phyloP scores from a whole-genome alignment of 2,888 invertebrate species.

The Pheosia gnoma region DNA sequence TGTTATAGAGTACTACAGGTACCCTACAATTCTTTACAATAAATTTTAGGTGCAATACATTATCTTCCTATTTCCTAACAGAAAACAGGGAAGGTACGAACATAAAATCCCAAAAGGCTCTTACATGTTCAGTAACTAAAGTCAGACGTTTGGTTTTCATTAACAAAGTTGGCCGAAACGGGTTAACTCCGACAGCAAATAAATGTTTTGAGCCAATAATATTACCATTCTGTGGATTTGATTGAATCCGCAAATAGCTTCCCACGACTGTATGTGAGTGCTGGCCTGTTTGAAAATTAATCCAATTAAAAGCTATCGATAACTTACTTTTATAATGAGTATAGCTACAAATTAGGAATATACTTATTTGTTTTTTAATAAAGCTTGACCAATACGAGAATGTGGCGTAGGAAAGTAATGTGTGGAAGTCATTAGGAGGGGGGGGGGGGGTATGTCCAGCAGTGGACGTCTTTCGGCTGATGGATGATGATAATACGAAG shows the following conservation, averaged over 20 bases:
- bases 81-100: background rate
- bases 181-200: conserved; percentile 47
- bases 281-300: conserved; percentile 37
- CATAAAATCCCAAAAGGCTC: conserved; percentile 14
- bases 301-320: conserved; percentile 37
- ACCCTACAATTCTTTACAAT: background rate
- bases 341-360: too few species aligned
- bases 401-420: too few species aligned
- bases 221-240: conserved; percentile 76
- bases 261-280: conserved; percentile 64
- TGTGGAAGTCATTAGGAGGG: too few species aligned
- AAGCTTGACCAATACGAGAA: too few species aligned
- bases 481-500: too few species aligned
- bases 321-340: background rate
- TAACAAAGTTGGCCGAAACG: conserved; percentile 39
- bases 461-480: too few species aligned
- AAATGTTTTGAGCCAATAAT: conserved; percentile 66
- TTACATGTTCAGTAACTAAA: conserved; percentile 22
- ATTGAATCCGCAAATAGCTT: conserved; percentile 81
- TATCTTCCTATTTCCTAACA: background rate
- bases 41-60: background rate
- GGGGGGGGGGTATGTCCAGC: too few species aligned
- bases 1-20: too few species aligned
- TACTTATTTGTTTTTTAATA: too few species aligned
- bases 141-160: conserved; percentile 41